These are phyloP conservation scores for Malurus melanocephalus DNA, from an alignment of 2,113 vertebrate genomes.

Conservation along the genomic window DNA sequence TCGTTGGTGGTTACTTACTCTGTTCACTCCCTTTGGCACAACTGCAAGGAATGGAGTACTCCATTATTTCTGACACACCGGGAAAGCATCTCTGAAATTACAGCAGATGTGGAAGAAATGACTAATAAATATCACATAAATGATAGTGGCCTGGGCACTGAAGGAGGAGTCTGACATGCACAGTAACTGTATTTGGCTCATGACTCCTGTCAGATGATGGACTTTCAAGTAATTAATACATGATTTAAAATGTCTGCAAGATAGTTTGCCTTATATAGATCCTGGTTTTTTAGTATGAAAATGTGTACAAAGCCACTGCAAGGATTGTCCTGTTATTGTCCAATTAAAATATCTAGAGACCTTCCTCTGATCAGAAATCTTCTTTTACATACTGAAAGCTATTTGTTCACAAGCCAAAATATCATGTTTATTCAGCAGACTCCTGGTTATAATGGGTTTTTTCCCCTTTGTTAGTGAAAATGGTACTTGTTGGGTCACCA, in stretches of 20 bases:
- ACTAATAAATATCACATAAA: constrained; percentile 32
- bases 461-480: not conserved
- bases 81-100: constrained; percentile 43
- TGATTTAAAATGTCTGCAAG: not conserved
- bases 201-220: constrained; percentile 16
- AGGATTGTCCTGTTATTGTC: not conserved
- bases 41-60: constrained; percentile 2
- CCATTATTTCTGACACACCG: constrained; percentile 44
- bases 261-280: not conserved
- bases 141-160: not conserved
- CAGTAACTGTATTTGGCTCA: not conserved
- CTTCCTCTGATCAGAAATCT: not conserved
- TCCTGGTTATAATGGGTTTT: not conserved
- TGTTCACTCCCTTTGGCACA: constrained; percentile 30
- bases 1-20: constrained; percentile 3
- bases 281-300: not conserved
- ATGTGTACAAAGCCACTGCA: not conserved
- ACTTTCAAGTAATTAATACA: not conserved
- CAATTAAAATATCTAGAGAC: not conserved
- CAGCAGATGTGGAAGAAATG: constrained; percentile 41
- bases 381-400: not conserved
- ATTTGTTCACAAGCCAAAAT: not conserved
- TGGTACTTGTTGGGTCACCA: constrained; percentile 18
- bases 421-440: constrained; percentile 2
- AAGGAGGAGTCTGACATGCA: constrained; percentile 1